Conservation (phyloP, 1,140 invertebrate genomes). For the Drosophila sechellia region DNA sequence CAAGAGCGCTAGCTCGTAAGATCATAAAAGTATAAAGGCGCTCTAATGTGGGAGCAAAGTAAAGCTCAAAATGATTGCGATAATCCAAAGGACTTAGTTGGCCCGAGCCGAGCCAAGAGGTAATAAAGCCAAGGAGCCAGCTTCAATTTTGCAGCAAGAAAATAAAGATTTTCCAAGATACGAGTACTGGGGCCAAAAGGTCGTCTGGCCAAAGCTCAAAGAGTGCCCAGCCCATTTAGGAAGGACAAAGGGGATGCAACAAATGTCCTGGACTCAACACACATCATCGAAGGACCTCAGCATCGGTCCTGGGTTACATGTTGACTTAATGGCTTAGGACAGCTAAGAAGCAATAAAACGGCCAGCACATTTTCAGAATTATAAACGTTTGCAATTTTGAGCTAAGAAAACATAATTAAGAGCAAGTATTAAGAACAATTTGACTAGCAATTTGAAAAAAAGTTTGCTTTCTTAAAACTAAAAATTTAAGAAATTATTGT, state of each 20-base stretch:
- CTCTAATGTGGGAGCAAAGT: conserved; percentile 9
- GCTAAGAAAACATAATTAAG: conserved; percentile 48
- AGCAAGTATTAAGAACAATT: neutral
- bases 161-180: conserved; percentile 55
- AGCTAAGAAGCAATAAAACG: conserved; percentile 42
- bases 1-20: neutral
- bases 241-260: conserved; percentile 47
- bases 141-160: conserved; percentile 64
- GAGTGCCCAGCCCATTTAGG: conserved; percentile 2
- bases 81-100: conserved; percentile 60
- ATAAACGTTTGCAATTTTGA: conserved; percentile 45
- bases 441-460: neutral
- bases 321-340: conserved; percentile 56
- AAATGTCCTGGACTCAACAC: conserved; percentile 55
- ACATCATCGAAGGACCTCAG: conserved; percentile 31
- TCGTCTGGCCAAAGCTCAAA: conserved; percentile 29
- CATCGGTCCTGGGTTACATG: conserved; percentile 37
- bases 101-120: conserved; percentile 31
- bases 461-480: neutral
- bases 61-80: conserved; percentile 59
- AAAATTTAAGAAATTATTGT: neutral
- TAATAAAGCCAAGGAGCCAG: conserved; percentile 49
- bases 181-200: conserved; percentile 46
- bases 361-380: conserved; percentile 34
- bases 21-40: conserved; percentile 17